These are phyloP conservation scores for Musca domestica DNA, from an alignment of 1,140 invertebrate species.

Conservation along the genomic window DNA sequence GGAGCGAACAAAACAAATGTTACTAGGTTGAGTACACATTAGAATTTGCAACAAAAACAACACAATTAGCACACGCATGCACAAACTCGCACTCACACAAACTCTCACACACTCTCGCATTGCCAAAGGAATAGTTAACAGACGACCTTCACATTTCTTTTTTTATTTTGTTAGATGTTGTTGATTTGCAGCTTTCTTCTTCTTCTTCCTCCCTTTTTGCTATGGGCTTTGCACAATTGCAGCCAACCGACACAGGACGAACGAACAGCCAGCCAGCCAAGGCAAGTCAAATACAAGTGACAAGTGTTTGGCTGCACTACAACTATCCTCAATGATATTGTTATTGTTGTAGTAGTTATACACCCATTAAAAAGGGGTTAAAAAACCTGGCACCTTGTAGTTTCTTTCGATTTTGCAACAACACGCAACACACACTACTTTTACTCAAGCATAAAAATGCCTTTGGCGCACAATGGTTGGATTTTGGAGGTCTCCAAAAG, in stretches of 20 bases:
- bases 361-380: conserved; percentile 2
- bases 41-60: too few relatives aligned
- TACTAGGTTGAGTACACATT: too few relatives aligned
- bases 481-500: not conserved
- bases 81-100: not conserved
- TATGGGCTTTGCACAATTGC: not conserved
- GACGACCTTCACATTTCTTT: conserved; percentile 10
- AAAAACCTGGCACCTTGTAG: conserved; percentile 14
- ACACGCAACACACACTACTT: not conserved
- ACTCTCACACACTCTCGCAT: not conserved
- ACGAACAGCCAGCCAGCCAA: not conserved
- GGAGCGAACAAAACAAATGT: conserved; percentile 1
- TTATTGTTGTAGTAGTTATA: not conserved
- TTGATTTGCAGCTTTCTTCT: too few relatives aligned
- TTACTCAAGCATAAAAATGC: not conserved
- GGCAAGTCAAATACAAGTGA: conserved; percentile 2
- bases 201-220: not conserved
- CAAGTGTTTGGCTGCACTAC: not conserved
- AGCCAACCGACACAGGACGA: not conserved
- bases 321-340: not conserved
- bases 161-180: not conserved
- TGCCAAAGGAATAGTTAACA: not conserved
- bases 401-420: not conserved
- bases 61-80: too few relatives aligned
- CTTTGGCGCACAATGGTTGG: not conserved